Evolutionary conservation across 2,888 invertebrate species (phyloP).

Genomic region (Hipparchia semele): DNA sequence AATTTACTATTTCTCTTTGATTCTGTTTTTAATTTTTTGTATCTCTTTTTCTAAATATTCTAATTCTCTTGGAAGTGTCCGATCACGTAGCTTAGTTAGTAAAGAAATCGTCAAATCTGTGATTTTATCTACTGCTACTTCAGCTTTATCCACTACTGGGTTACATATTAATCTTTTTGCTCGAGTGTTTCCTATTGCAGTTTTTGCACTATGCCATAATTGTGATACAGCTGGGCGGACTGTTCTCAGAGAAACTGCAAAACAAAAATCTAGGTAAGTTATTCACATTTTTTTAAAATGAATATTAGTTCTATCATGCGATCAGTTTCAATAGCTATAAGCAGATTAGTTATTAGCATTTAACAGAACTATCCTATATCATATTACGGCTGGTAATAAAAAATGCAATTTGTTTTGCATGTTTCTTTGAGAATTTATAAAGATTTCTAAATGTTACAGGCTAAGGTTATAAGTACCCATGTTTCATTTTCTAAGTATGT

Average conservation of each 20-base stretch:
- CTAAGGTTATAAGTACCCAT: neutral
- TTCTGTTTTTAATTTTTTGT: slow-evolving; percentile 47
- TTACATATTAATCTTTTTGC: slow-evolving; percentile 59
- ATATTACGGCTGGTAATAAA: neutral
- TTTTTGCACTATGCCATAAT: slow-evolving; percentile 59
- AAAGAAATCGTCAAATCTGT: slow-evolving; percentile 47
- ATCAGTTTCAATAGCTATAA: too few species aligned
- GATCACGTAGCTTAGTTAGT: slow-evolving; percentile 53
- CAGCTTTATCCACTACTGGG: slow-evolving; percentile 53
- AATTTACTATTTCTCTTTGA: slow-evolving; percentile 12
- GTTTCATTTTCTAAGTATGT: neutral
- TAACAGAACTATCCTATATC: neutral
- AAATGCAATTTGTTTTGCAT: slow-evolving; percentile 62
- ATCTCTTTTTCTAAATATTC: slow-evolving; percentile 63
- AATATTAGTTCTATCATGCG: too few species aligned
- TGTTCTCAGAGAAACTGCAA: slow-evolving; percentile 70
- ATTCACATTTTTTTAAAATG: slow-evolving; percentile 2
- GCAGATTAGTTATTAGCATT: slow-evolving; percentile 28
- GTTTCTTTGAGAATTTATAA: slow-evolving; percentile 52
- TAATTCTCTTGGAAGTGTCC: slow-evolving; percentile 56
- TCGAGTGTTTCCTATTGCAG: slow-evolving; percentile 48
- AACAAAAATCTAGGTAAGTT: slow-evolving; percentile 57
- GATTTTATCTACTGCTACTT: slow-evolving; percentile 47
- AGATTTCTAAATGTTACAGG: neutral
- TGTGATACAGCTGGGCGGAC: slow-evolving; percentile 57